Base-by-base conservation (phyloP, 2,888 invertebrate species). In the Scrobipalpa atriplicella region DNA sequence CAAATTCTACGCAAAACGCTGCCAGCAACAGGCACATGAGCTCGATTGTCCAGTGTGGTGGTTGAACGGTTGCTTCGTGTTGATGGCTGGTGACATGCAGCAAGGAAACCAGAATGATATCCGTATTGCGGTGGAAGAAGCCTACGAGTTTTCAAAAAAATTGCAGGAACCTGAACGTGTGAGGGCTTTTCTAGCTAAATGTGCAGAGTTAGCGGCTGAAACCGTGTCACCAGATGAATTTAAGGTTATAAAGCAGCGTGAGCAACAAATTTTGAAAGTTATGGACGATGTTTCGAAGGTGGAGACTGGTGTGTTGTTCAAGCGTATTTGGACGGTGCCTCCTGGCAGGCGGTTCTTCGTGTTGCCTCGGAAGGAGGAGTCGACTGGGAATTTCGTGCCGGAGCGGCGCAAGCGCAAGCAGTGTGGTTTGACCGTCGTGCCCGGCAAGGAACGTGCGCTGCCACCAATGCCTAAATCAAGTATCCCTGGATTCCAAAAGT, bases 31-130 rank as follows among this genome's bases (percentile, higher is more conserved):
- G 70, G 90, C 92, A 64, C 83, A 86, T 64, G 88, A 89, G 68
- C 69, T 91, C 36, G 79, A 81, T 21, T 90, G 78, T 68, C 75
- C 81, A 1, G 84, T 86, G 0, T 92, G 92, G 92, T 92, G 92
- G 92, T 70, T 92, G 13, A 91, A 92, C 70, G 91, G 89, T 0
- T 85, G 84, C 47, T 91, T 92, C 63, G 87, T 86, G 1, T 69
- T 92, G 5, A 89, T 92, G 86, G 90, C 90, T 66, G 89, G 91
- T 1, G 92, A 92, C 64, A 91, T 92, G 90, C 91, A 91, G 70
- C 92, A 92, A 75, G 87, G 87, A 2, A 92, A 92, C 66, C 80
- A 87, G 0, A 92, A 92, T 65, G 92, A 92, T 68, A 90, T 92
- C 6, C 84, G 89, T 11, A 83, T 88, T 65, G 82, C 86, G 71